Evolutionary conservation across 2,113 vertebrate species (phyloP).

Genomic region (Monarcha castaneiventris): DNA sequence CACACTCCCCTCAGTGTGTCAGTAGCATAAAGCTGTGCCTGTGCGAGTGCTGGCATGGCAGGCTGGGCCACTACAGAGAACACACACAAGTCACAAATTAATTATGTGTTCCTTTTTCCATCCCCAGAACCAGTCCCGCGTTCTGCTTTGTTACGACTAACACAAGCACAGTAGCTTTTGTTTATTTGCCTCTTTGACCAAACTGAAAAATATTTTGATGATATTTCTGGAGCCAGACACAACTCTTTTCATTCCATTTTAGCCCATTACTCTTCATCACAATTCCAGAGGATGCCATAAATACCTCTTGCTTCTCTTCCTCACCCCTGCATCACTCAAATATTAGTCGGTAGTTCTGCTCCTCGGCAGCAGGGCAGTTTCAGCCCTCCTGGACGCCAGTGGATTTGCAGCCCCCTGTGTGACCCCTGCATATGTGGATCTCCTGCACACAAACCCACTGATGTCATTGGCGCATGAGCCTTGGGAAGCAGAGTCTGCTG

Average conservation of each 20-base stretch:
- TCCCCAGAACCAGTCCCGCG: neutral
- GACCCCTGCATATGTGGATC: constrained; percentile 39
- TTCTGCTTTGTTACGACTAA: neutral
- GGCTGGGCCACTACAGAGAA: neutral
- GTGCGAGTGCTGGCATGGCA: constrained; percentile 19
- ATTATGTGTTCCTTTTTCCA: constrained; percentile 21
- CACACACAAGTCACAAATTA: constrained; percentile 45
- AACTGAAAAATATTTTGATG: neutral
- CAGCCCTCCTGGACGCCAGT: neutral
- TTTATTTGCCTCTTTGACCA: neutral
- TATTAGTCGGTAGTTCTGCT: neutral
- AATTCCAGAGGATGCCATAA: neutral
- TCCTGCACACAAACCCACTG: neutral
- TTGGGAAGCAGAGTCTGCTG: neutral
- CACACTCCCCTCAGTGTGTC: constrained; percentile 40
- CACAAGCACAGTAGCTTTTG: neutral
- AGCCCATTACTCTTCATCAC: neutral
- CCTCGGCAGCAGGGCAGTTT: neutral
- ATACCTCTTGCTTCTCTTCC: neutral
- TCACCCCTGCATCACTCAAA: neutral
- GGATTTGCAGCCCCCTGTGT: neutral
- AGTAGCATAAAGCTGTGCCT: constrained; percentile 49
- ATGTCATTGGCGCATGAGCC: neutral
- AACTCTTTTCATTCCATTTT: neutral
- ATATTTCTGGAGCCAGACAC: neutral